Evolutionary conservation across 2,888 invertebrate species (phyloP).

Genomic region (Ptilodon capucinus): DNA sequence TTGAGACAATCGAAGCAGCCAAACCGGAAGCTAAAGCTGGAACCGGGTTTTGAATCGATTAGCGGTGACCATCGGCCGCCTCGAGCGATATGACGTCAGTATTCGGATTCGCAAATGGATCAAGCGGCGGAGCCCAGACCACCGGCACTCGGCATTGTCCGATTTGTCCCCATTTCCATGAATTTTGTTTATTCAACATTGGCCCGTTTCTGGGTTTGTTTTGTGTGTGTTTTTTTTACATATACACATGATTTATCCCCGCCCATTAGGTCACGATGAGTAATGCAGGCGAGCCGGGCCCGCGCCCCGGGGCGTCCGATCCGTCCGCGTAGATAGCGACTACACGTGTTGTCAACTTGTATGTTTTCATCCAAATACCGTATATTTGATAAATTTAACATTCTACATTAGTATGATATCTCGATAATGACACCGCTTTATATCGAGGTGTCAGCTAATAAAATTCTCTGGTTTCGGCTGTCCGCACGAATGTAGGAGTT

Average conservation of each 20-base stretch:
- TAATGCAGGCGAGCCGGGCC: constrained; percentile 64
- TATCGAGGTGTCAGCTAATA: constrained; percentile 67
- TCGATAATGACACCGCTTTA: constrained; percentile 69
- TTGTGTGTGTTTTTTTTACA: constrained; percentile 69
- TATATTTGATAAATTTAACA: constrained; percentile 75
- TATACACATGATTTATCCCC: constrained; percentile 76
- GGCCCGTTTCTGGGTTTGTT: constrained; percentile 63
- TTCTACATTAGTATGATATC: constrained; percentile 73
- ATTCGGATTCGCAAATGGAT: constrained; percentile 55
- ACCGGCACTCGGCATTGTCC: constrained; percentile 67
- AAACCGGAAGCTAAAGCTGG: constrained; percentile 2
- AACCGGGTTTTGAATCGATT: constrained; percentile 1
- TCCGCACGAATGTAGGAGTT: constrained; percentile 28
- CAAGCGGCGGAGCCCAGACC: constrained; percentile 54
- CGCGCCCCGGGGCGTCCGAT: constrained; percentile 75
- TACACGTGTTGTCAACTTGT: constrained; percentile 82
- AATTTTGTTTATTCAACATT: constrained; percentile 79
- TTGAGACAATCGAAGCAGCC: constrained; percentile 1
- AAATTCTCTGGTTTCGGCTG: constrained; percentile 45
- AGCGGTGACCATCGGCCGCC: not conserved
- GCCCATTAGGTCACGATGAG: constrained; percentile 79
- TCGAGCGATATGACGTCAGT: constrained; percentile 35
- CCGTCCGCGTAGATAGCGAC: constrained; percentile 71
- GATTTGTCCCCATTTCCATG: constrained; percentile 79
- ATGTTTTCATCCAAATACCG: constrained; percentile 78